phyloP scores from a whole-genome alignment of 2,888 invertebrate genomes.

The Apodemia duryi region DNA sequence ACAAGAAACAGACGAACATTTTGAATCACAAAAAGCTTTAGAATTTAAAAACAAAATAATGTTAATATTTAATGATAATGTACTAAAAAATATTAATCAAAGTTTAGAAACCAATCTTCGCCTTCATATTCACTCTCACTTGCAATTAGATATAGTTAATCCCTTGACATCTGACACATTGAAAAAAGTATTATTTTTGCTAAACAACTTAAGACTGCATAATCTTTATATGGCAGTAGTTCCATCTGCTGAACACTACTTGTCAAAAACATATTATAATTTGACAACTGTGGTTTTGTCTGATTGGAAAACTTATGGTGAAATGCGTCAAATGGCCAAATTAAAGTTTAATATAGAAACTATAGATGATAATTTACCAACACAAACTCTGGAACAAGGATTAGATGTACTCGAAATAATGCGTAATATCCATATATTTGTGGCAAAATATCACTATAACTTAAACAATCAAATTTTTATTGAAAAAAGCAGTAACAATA shows the following conservation, averaged over 20 bases:
- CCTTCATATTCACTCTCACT: constrained; percentile 93
- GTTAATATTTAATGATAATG: constrained; percentile 72
- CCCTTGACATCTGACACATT: constrained; percentile 86
- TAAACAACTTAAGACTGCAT: constrained; percentile 76
- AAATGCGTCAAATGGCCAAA: constrained; percentile 95
- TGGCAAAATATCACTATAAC: constrained; percentile 95
- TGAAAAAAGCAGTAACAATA: constrained; percentile 93
- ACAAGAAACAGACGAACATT: constrained; percentile 53
- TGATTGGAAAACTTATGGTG: constrained; percentile 98
- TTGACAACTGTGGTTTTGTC: constrained; percentile 97
- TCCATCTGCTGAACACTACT: constrained; percentile 90
- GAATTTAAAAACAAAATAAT: constrained; percentile 56
- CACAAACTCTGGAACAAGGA: constrained; percentile 97
- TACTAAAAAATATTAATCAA: constrained; percentile 87
- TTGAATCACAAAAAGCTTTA: constrained; percentile 44
- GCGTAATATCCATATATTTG: constrained; percentile 97
- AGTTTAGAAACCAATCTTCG: constrained; percentile 96
- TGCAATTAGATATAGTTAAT: constrained; percentile 86
- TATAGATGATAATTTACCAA: constrained; percentile 95
- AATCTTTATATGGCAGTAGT: constrained; percentile 81
- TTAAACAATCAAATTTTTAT: constrained; percentile 97
- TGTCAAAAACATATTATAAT: constrained; percentile 97
- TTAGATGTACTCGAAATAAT: constrained; percentile 98
- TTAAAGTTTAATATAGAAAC: constrained; percentile 89
- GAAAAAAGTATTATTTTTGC: constrained; percentile 79